Evolutionary conservation across 2,888 invertebrate species (phyloP).

Genomic region (Cotesia congregata): DNA sequence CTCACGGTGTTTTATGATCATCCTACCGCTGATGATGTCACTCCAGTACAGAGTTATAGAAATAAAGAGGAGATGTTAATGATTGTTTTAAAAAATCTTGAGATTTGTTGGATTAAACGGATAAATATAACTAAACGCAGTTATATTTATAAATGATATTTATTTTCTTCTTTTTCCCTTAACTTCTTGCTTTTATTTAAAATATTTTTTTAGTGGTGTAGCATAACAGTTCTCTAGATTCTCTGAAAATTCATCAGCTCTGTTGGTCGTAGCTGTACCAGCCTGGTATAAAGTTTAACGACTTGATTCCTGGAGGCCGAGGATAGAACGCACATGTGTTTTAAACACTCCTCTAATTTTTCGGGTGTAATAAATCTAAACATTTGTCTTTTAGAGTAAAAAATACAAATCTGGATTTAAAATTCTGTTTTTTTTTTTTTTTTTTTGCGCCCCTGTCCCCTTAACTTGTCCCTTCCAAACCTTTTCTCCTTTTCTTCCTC

Average conservation of each 20-base stretch:
- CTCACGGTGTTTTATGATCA: conserved; percentile 21
- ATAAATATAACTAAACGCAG: conserved; percentile 5
- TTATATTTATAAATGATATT: conserved; percentile 11
- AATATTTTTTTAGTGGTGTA: conserved; percentile 14
- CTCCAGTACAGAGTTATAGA: not conserved
- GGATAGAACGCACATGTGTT: conserved; percentile 45
- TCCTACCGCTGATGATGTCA: conserved; percentile 25
- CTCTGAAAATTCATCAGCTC: conserved; percentile 23
- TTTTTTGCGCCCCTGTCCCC: conserved; percentile 40
- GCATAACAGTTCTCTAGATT: conserved; percentile 11
- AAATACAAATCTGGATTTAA: conserved; percentile 8
- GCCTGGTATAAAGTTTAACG: conserved; percentile 45
- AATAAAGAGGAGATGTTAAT: not conserved
- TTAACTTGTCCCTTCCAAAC: not conserved
- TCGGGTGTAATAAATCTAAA: conserved; percentile 46
- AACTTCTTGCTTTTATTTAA: conserved; percentile 17
- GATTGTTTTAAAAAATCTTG: conserved; percentile 2
- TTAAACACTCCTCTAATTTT: conserved; percentile 47
- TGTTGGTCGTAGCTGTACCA: conserved; percentile 17
- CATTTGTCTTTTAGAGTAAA: conserved; percentile 46
- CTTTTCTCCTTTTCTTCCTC: conserved; percentile 42
- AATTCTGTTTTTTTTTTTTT: not conserved
- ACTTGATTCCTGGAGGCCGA: conserved; percentile 34
- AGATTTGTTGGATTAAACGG: not conserved
- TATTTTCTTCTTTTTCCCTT: conserved; percentile 2